Evolutionary conservation across 30 jellyfish, hydroid and myxozoan genomes (phyloP).

Genomic region (Aurelia aurita): DNA sequence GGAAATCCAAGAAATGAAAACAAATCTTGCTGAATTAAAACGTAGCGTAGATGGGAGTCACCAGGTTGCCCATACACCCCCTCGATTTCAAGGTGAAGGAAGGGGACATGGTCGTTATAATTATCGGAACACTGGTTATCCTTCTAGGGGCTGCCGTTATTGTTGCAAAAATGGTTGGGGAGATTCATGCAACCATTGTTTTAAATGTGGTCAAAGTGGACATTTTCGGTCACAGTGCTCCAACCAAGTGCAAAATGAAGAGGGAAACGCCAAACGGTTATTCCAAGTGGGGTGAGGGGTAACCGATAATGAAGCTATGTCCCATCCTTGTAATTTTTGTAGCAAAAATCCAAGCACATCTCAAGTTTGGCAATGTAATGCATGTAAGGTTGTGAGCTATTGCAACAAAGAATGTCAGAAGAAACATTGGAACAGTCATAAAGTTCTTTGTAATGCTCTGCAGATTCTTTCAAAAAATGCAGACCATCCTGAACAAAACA

Average conservation of each 20-base stretch:
- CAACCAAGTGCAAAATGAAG: slow-evolving; percentile 5
- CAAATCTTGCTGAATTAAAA: too few relatives aligned
- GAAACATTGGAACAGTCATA: slow-evolving; percentile 30
- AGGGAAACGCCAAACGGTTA: slow-evolving; percentile 7
- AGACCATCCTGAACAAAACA: slow-evolving; percentile 2
- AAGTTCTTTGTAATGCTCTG: slow-evolving; percentile 38
- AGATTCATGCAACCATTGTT: too few relatives aligned
- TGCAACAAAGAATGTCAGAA: slow-evolving; percentile 28
- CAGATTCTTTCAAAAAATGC: slow-evolving; percentile 1
- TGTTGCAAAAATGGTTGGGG: too few relatives aligned
- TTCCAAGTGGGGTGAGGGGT: slow-evolving; percentile 32
- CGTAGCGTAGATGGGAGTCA: too few relatives aligned
- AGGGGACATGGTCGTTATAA: too few relatives aligned
- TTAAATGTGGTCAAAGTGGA: too few relatives aligned
- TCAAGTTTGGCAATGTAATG: slow-evolving; percentile 4
- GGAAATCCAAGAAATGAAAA: too few relatives aligned
- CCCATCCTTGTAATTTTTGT: slow-evolving; percentile 13
- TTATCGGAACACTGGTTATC: too few relatives aligned
- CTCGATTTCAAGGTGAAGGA: too few relatives aligned
- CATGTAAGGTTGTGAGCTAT: slow-evolving; percentile 29
- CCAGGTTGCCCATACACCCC: too few relatives aligned
- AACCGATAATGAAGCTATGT: slow-evolving; percentile 8
- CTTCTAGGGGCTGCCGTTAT: too few relatives aligned
- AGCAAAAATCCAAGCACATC: slow-evolving; percentile 16
- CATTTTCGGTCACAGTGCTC: not conserved